phyloP scores from a whole-genome alignment of 2,888 invertebrate genomes.

The Leptura quadrifasciata region DNA sequence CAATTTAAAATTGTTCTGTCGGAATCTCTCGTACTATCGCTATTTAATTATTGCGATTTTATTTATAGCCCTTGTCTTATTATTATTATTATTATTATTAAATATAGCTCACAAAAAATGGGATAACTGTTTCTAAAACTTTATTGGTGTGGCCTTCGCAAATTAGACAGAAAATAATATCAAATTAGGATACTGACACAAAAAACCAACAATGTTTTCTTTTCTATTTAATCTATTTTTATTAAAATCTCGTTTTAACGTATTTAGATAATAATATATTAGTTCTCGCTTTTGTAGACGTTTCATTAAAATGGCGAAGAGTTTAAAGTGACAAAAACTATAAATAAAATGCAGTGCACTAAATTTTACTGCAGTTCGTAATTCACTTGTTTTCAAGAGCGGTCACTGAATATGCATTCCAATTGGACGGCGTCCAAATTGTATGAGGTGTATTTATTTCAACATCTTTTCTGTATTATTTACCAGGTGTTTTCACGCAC shows the following conservation, averaged over 20 bases:
- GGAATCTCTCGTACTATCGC: too few relatives aligned
- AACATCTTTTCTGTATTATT: conserved; percentile 33
- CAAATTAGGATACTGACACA: too few relatives aligned
- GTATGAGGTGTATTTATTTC: conserved; percentile 48
- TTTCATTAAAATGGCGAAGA: background rate
- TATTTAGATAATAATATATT: background rate
- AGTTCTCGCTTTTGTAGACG: background rate
- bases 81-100: too few relatives aligned
- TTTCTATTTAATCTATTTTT: background rate
- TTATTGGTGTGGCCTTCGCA: too few relatives aligned
- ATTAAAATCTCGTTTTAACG: background rate
- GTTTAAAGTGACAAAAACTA: background rate
- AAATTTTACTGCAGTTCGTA: background rate
- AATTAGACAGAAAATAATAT: too few relatives aligned
- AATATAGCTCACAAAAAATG: too few relatives aligned
- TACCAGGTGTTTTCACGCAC: conserved; percentile 49
- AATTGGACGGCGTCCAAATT: conserved; percentile 52
- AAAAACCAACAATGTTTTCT: too few relatives aligned
- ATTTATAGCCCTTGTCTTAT: too few relatives aligned
- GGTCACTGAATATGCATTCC: conserved; percentile 36
- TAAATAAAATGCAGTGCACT: background rate
- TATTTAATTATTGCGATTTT: too few relatives aligned
- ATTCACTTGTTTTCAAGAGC: conserved; percentile 2
- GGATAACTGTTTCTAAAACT: too few relatives aligned
- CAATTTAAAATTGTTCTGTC: too few relatives aligned